phyloP scores from a whole-genome alignment of 2,797 vertebrate genomes.

The Myripristis jacobus region DNA sequence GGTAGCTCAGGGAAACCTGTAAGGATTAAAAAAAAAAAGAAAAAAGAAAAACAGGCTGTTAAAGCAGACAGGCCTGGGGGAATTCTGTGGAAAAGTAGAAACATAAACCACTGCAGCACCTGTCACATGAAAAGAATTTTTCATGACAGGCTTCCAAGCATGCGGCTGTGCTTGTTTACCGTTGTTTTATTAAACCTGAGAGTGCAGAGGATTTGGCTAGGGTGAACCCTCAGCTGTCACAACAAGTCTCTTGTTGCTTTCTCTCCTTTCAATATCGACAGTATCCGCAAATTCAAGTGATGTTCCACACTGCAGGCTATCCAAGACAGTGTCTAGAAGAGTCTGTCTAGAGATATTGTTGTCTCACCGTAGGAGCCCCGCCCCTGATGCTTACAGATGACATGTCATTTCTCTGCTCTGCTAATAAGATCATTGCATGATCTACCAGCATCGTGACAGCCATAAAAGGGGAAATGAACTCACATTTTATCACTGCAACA shows the following conservation, averaged over 20 bases:
- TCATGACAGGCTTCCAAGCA: background rate
- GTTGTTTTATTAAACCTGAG: background rate
- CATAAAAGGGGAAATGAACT: constrained; percentile 21
- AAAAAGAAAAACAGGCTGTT: background rate
- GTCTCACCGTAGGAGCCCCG: background rate
- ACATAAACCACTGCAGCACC: constrained; percentile 4
- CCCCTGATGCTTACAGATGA: constrained; percentile 7
- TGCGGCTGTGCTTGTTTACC: constrained; percentile 43
- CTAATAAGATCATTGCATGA: constrained; percentile 16
- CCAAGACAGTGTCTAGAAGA: constrained; percentile 11
- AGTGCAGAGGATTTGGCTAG: background rate
- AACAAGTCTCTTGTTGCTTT: constrained; percentile 4
- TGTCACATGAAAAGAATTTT: constrained; percentile 3
- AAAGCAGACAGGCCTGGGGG: background rate
- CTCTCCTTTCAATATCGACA: constrained; percentile 5
- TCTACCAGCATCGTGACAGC: constrained; percentile 3
- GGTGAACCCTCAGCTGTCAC: constrained; percentile 16
- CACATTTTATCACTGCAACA: constrained; percentile 16
- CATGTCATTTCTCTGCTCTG: background rate
- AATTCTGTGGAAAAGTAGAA: background rate
- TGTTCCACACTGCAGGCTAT: constrained; percentile 9
- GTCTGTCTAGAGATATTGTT: background rate
- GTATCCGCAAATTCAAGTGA: constrained; percentile 23
- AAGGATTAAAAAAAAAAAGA: background rate
- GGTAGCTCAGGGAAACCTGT: constrained; percentile 77